phyloP scores from a whole-genome alignment of 2,888 invertebrate species.

The Caenorhabditis sulstoni region DNA sequence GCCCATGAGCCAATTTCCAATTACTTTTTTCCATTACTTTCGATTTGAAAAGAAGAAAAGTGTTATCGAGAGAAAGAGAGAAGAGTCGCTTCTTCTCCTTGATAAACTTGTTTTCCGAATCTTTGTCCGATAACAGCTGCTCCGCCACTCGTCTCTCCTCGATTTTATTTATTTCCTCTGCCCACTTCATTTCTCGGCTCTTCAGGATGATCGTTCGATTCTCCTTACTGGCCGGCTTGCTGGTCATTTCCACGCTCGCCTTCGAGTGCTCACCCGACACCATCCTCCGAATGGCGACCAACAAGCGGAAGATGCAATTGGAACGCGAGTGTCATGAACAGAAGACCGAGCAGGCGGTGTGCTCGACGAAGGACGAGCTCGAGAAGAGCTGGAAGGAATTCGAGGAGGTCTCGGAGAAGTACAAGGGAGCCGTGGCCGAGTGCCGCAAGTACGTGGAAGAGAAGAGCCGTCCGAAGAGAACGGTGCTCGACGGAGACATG shows the following conservation, averaged over 20 bases:
- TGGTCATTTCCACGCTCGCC: slow-evolving; percentile 38
- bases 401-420: slow-evolving; percentile 61
- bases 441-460: slow-evolving; percentile 56
- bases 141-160: neutral
- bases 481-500: slow-evolving; percentile 40
- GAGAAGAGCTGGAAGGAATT: slow-evolving; percentile 69
- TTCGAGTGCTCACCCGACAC: slow-evolving; percentile 68
- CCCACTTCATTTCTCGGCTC: neutral
- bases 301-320: slow-evolving; percentile 68
- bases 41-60: neutral
- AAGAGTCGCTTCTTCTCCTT: neutral
- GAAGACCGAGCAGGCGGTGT: slow-evolving; percentile 42
- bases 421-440: slow-evolving; percentile 58
- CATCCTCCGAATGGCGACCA: slow-evolving; percentile 68
- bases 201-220: slow-evolving; percentile 51
- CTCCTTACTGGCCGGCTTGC: slow-evolving; percentile 37
- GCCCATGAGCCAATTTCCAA: slow-evolving; percentile 25
- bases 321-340: slow-evolving; percentile 66
- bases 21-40: slow-evolving; percentile 30
- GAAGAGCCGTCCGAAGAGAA: slow-evolving; percentile 50
- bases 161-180: neutral
- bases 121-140: slow-evolving; percentile 8
- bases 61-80: neutral
- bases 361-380: slow-evolving; percentile 58
- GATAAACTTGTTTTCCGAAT: slow-evolving; percentile 14